Percentiles rank a stretch among this genome's conserved stretches.
Conservation (phyloP, 2,888 invertebrate species). For the Euproctis similis region DNA sequence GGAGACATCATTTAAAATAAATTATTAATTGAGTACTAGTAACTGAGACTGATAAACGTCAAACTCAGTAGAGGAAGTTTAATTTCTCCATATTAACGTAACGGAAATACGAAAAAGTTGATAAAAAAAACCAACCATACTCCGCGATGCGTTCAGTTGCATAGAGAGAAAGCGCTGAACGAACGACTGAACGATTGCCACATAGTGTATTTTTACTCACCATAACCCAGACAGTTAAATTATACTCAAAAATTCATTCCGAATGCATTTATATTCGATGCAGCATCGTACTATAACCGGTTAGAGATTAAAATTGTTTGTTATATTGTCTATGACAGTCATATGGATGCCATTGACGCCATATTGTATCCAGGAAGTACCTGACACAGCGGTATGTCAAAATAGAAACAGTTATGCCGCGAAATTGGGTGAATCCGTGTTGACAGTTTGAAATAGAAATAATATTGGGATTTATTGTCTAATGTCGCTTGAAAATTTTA, state of each 20-base stretch:
- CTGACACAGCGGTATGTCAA: conserved; percentile 50
- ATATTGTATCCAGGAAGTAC: conserved; percentile 51
- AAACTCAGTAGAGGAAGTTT: too few relatives aligned
- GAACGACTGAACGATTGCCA: conserved; percentile 8
- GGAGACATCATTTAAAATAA: too few relatives aligned
- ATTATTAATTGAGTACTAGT: too few relatives aligned
- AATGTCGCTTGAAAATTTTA: conserved; percentile 2
- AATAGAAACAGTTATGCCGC: conserved; percentile 53
- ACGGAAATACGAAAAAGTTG: too few relatives aligned
- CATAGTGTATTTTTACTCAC: conserved; percentile 20
- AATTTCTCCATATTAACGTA: too few relatives aligned
- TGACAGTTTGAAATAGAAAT: conserved; percentile 18
- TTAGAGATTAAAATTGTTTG: conserved; percentile 32
- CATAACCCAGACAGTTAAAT: conserved; percentile 22
- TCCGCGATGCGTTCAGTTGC: not conserved
- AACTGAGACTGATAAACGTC: too few relatives aligned
- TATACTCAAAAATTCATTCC: conserved; percentile 24
- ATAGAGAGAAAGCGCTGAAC: too few relatives aligned
- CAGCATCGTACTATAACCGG: conserved; percentile 23
- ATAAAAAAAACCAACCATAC: not conserved
- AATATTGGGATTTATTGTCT: conserved; percentile 22
- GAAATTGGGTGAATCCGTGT: conserved; percentile 48
- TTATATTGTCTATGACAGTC: conserved; percentile 30
- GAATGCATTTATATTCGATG: conserved; percentile 19
- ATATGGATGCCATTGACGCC: conserved; percentile 38